Conservation (phyloP, 2,113 vertebrate genomes). For the Paracanthobrama guichenoti region DNA sequence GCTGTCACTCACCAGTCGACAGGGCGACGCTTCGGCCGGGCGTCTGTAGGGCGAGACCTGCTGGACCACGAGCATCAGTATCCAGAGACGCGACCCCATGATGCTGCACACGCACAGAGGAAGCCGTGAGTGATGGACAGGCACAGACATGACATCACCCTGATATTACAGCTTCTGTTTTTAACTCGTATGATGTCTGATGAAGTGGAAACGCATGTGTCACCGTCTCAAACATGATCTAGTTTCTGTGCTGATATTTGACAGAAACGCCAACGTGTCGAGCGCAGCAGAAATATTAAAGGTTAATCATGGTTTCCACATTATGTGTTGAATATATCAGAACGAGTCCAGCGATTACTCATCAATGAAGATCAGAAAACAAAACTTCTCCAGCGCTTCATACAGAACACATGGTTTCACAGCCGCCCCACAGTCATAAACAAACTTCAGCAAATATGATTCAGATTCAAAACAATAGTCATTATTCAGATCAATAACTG, state of each 20-base stretch:
- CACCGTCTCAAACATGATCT: background rate
- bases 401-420: no score
- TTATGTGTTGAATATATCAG: background rate
- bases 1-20: slow-evolving; percentile 79
- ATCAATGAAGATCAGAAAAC: background rate
- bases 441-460: no score
- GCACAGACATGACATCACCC: background rate
- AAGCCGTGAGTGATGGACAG: slow-evolving; percentile 35
- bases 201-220: slow-evolving; percentile 5
- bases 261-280: slow-evolving; percentile 53
- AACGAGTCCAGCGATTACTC: background rate
- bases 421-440: no score
- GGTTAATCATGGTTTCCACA: slow-evolving; percentile 33
- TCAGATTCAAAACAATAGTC: no score
- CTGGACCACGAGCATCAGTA: slow-evolving; percentile 76
- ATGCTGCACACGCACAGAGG: slow-evolving; percentile 69
- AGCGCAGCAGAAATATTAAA: slow-evolving; percentile 39
- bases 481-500: no score
- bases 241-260: slow-evolving; percentile 31
- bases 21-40: slow-evolving; percentile 67
- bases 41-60: slow-evolving; percentile 65
- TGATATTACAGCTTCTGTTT: background rate
- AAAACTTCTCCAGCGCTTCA: background rate
- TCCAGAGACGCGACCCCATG: slow-evolving; percentile 80
- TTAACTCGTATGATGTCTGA: background rate